phyloP scores from a whole-genome alignment of 2,888 invertebrate genomes.

The Perizoma flavofasciatum region DNA sequence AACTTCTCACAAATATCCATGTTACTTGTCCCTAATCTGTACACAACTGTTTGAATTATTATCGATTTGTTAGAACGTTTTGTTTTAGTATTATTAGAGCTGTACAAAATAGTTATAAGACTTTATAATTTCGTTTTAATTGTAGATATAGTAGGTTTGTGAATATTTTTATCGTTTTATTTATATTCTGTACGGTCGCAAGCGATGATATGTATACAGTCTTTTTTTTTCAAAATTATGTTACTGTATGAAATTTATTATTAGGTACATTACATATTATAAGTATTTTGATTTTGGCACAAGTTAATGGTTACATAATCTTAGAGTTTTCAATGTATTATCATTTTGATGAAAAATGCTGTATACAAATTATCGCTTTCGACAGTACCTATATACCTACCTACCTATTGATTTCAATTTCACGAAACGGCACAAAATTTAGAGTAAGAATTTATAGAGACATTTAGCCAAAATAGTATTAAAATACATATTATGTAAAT shows the following conservation, averaged over 20 bases:
- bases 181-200: slow-evolving; percentile 40
- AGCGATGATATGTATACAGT: too few relatives aligned
- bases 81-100: slow-evolving; percentile 63
- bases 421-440: slow-evolving; percentile 78
- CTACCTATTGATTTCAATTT: slow-evolving; percentile 49
- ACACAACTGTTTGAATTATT: slow-evolving; percentile 55
- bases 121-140: slow-evolving; percentile 56
- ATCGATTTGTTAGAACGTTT: slow-evolving; percentile 59
- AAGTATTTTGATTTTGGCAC: too few relatives aligned
- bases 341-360: too few relatives aligned
- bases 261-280: too few relatives aligned
- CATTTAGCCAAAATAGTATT: slow-evolving; percentile 82
- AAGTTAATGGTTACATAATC: too few relatives aligned
- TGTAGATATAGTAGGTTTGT: slow-evolving; percentile 66
- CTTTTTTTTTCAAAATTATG: too few relatives aligned
- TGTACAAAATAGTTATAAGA: slow-evolving; percentile 79
- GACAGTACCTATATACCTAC: too few relatives aligned
- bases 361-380: too few relatives aligned
- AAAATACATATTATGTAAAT: slow-evolving; percentile 71
- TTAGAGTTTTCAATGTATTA: too few relatives aligned
- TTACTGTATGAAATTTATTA: too few relatives aligned
- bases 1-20: slow-evolving; percentile 29
- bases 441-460: slow-evolving; percentile 76
- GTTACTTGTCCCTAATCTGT: slow-evolving; percentile 48
- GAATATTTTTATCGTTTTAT: slow-evolving; percentile 44